A percentile compares a stretch with the other conserved stretches of the same genome.
Evolutionary conservation across 2,113 vertebrate species (phyloP).

Genomic region (Mola mola): DNA sequence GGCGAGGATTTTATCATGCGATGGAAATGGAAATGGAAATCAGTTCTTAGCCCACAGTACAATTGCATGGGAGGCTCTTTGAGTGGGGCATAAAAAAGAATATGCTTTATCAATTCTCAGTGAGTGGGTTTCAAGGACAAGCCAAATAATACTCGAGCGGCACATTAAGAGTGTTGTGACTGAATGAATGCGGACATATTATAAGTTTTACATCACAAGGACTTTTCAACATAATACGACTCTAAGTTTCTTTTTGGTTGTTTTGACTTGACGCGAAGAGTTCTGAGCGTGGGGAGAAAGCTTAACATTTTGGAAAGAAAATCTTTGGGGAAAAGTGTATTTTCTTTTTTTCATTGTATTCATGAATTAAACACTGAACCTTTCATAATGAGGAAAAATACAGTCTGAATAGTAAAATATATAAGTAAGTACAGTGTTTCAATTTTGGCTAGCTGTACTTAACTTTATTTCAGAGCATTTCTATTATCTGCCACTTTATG

Average conservation of each 20-base stretch:
- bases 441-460: no score
- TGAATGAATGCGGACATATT: constrained; percentile 49
- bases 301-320: not conserved
- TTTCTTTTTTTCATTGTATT: not conserved
- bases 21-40: constrained; percentile 74
- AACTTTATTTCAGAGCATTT: no score
- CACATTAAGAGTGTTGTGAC: constrained; percentile 48
- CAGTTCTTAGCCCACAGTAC: constrained; percentile 53
- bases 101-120: constrained; percentile 59
- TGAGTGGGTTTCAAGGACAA: constrained; percentile 75
- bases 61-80: constrained; percentile 52
- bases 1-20: constrained; percentile 45
- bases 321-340: not conserved
- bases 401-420: no score
- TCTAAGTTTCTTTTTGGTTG: not conserved
- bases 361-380: not conserved
- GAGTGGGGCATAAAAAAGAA: constrained; percentile 60
- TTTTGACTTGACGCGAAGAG: no score
- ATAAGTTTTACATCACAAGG: constrained; percentile 34
- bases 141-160: constrained; percentile 59
- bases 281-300: not conserved
- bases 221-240: constrained; percentile 14
- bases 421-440: no score
- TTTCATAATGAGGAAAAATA: no score
- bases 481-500: no score